Base-by-base conservation (phyloP, 92 coral and sea anemone genomes). In the Porites evermanni region DNA sequence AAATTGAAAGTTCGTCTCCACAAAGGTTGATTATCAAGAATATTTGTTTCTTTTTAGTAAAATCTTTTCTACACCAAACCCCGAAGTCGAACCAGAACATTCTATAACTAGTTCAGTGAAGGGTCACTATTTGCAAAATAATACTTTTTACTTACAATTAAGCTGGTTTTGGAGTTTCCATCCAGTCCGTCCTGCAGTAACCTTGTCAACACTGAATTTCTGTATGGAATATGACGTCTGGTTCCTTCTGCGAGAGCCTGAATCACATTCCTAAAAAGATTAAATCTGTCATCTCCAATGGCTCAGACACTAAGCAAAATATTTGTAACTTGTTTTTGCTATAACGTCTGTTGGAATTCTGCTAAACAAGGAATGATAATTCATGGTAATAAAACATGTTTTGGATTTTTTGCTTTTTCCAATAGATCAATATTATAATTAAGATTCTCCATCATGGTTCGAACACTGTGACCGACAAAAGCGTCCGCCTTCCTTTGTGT, bases 171-270 rank as follows among this genome's bases (percentile, higher is more conserved):
- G 24, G 98, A 95, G 86, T 95, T 95, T 29, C 98, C 98, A 7
- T 94, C 90, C 65, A 95, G 75, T 63, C 98, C 96, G 59, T 95
- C 94, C 76, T 95, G 96, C 47, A 95, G 75, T 16, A 95, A 87
- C 29, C 98, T 82, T 7, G 98, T 95, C 4, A 95, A 64, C 19
- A 93, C 88, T 17, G 98, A 95, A 71, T 95, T 95, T 53, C 98
- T 94, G 75, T 87, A 95, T 6, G 98, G 98, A 47, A 95, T 91
- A 84, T 93, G 95, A 18, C 87, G 92, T 66, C 83, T 91, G 74
- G 83, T 94, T 13, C 93, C 96, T 65, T 95, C 98, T 10, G 98
- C 96, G 75, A 95, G 79, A 2, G 98, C 98, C 70, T 95, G 95
- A 65, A 95, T 95, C 19, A 95, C 98, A 86, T 95, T 95, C 63